phyloP scores from a whole-genome alignment of 2,888 invertebrate species.

The Melieria omissa region DNA sequence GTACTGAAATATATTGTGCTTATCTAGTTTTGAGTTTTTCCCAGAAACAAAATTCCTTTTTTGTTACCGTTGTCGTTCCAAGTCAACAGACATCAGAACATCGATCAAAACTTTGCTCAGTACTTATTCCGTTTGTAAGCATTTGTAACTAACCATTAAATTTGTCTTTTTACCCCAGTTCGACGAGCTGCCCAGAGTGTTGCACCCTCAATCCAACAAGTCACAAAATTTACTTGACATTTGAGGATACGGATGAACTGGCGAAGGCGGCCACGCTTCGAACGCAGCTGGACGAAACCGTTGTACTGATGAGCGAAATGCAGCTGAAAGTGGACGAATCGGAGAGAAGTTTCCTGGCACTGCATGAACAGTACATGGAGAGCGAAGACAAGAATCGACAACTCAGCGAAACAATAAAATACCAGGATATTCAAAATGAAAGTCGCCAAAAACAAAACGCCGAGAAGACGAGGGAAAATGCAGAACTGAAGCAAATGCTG shows the following conservation, averaged over 20 bases:
- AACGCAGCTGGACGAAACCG: slow-evolving; percentile 13
- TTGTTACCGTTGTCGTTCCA: too few species aligned
- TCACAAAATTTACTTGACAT: slow-evolving; percentile 49
- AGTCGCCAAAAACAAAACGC: slow-evolving; percentile 22
- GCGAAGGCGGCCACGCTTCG: slow-evolving; percentile 9
- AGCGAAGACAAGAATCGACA: slow-evolving; percentile 25
- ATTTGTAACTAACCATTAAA: neutral
- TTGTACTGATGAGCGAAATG: slow-evolving; percentile 21
- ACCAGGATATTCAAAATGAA: slow-evolving; percentile 28
- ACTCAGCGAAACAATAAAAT: slow-evolving; percentile 16
- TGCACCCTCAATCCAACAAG: slow-evolving; percentile 38
- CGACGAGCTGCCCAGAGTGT: slow-evolving; percentile 53
- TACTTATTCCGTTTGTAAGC: too few species aligned
- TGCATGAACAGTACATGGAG: slow-evolving; percentile 36
- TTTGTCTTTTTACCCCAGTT: slow-evolving; percentile 41
- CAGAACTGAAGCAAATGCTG: neutral
- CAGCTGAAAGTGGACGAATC: slow-evolving; percentile 14
- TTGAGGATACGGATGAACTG: slow-evolving; percentile 44
- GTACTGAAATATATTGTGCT: too few species aligned
- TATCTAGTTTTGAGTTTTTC: too few species aligned
- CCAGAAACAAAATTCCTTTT: too few species aligned
- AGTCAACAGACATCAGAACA: too few species aligned
- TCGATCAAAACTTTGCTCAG: too few species aligned
- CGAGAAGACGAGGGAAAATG: slow-evolving; percentile 1
- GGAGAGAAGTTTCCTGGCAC: slow-evolving; percentile 32